A percentile compares a stretch with the other conserved stretches of the same genome.
Evolutionary conservation across 2,888 invertebrate genomes (phyloP).

Genomic region (Dioctria rufipes): DNA sequence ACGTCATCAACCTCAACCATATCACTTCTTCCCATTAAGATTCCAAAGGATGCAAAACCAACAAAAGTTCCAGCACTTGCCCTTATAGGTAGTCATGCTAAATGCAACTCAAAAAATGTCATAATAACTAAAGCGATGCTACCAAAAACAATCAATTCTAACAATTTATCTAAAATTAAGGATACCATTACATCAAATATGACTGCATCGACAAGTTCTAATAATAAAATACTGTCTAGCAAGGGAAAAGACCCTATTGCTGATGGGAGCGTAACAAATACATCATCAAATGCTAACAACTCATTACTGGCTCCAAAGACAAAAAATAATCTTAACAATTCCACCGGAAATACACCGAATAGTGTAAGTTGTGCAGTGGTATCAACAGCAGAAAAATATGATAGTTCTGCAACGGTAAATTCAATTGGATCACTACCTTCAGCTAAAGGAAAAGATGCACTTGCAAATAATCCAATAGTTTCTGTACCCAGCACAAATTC

Average conservation of each 20-base stretch:
- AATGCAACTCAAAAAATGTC: neutral
- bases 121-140: neutral
- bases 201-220: neutral
- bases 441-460: neutral
- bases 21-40: slow-evolving; percentile 51
- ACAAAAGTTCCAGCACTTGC: slow-evolving; percentile 18
- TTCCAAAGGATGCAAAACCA: slow-evolving; percentile 46
- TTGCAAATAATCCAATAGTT: neutral
- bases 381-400: neutral
- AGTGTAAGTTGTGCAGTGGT: neutral
- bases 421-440: neutral
- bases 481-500: neutral
- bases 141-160: neutral
- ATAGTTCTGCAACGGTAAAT: neutral
- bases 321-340: neutral
- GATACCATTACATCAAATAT: neutral
- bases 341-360: neutral
- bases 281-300: neutral
- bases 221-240: neutral
- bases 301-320: neutral
- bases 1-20: slow-evolving; percentile 30
- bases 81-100: slow-evolving; percentile 17
- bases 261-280: neutral
- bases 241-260: neutral
- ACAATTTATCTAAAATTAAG: neutral